phyloP scores from a whole-genome alignment of 1,140 invertebrate genomes.

The Adelges cooleyi region DNA sequence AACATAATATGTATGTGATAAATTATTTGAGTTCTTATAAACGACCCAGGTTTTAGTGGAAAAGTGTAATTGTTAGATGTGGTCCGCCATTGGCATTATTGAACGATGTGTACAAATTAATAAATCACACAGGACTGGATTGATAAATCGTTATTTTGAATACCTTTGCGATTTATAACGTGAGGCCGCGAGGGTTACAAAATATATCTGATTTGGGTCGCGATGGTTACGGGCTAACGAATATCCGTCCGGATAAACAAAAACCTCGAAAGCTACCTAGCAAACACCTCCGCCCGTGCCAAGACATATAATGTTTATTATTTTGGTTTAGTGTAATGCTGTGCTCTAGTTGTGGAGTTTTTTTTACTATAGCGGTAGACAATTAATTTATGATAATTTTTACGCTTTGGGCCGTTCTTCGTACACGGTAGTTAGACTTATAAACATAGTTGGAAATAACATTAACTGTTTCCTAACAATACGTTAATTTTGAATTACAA shows the following conservation, averaged over 20 bases:
- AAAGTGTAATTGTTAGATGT: too few relatives aligned
- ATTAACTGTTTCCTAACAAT: too few relatives aligned
- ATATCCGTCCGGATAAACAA: not conserved
- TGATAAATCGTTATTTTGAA: slow-evolving; percentile 7
- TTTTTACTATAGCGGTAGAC: too few relatives aligned
- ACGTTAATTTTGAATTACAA: too few relatives aligned
- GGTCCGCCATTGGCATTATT: too few relatives aligned
- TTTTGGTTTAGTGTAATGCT: not conserved
- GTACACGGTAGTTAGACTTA: too few relatives aligned
- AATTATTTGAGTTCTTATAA: too few relatives aligned
- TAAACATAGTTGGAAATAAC: too few relatives aligned
- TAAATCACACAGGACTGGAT: slow-evolving; percentile 10
- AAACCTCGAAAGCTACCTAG: not conserved
- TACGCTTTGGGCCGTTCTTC: too few relatives aligned
- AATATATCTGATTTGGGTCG: not conserved
- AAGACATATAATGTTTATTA: not conserved
- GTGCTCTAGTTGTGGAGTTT: not conserved
- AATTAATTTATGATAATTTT: too few relatives aligned
- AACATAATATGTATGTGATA: too few relatives aligned
- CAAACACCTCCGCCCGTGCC: slow-evolving; percentile 2
- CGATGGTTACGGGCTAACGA: not conserved
- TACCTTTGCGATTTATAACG: slow-evolving; percentile 5
- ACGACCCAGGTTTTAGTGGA: too few relatives aligned
- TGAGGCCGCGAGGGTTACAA: not conserved
- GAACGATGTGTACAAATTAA: not conserved